Percentiles rank a stretch among this genome's conserved stretches.
Conservation (phyloP, 1,140 invertebrate genomes). For the Sycophila sp. region DNA sequence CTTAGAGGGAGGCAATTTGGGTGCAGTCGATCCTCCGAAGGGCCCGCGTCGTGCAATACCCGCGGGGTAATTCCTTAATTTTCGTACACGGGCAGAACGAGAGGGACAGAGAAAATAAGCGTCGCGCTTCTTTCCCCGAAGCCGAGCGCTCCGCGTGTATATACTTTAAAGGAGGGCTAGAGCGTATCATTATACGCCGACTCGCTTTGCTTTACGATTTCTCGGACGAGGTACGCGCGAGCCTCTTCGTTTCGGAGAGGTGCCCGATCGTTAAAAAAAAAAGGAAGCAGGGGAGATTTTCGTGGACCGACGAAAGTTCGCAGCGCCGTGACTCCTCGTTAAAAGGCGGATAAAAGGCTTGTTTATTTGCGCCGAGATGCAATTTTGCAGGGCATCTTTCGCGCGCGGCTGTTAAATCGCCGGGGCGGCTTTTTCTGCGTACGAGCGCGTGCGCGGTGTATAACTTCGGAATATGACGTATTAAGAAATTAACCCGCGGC, state of each 20-base stretch:
- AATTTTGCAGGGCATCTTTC: neutral
- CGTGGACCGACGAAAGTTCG: no score
- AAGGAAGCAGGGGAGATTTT: no score
- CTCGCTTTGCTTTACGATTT: slow-evolving; percentile 51
- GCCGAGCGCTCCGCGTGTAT: slow-evolving; percentile 40
- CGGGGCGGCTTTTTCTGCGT: no score
- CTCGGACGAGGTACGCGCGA: slow-evolving; percentile 39
- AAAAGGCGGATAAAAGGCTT: slow-evolving; percentile 31
- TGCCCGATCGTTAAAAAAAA: no score
- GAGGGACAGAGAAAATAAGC: slow-evolving; percentile 22
- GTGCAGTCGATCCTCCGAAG: slow-evolving; percentile 5
- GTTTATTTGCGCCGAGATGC: slow-evolving; percentile 2
- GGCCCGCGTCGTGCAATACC: slow-evolving; percentile 9
- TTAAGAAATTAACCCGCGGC: no score
- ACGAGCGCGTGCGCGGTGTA: no score
- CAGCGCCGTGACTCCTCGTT: slow-evolving; percentile 25
- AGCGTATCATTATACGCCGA: slow-evolving; percentile 52
- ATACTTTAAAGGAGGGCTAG: slow-evolving; percentile 47
- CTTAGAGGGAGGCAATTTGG: slow-evolving; percentile 15
- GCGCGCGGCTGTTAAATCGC: no score
- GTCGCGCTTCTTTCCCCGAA: slow-evolving; percentile 43
- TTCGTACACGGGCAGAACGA: slow-evolving; percentile 33
- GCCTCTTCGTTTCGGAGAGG: slow-evolving; percentile 8
- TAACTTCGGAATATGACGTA: no score
- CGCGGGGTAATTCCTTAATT: slow-evolving; percentile 48